phyloP scores from a whole-genome alignment of 2,113 vertebrate genomes.

The Callionymus lyra region DNA sequence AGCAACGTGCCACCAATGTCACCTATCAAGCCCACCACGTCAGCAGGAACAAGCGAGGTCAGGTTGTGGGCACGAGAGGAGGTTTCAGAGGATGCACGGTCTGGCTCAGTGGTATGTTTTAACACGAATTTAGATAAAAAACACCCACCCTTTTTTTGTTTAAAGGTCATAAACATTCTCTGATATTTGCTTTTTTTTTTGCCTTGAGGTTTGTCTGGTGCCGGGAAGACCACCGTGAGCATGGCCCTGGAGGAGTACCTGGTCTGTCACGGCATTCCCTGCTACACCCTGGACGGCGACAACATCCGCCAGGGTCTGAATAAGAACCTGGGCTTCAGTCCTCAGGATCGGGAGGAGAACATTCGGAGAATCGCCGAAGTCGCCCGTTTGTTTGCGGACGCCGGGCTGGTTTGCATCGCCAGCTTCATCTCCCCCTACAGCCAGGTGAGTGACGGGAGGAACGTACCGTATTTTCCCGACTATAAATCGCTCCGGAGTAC shows the following conservation, averaged over 20 bases:
- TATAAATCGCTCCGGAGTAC: too few species aligned
- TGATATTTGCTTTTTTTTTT: neutral
- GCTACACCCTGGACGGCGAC: conserved; percentile 94
- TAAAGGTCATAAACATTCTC: neutral
- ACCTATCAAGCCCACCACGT: conserved; percentile 98
- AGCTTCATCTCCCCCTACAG: conserved; percentile 96
- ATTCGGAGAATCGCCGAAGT: conserved; percentile 95
- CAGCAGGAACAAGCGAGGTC: conserved; percentile 93
- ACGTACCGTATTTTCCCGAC: too few species aligned
- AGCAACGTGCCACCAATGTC: conserved; percentile 94
- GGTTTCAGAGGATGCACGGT: conserved; percentile 96
- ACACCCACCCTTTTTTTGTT: neutral
- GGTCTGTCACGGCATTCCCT: conserved; percentile 94
- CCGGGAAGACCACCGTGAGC: conserved; percentile 95
- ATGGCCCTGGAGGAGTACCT: conserved; percentile 97
- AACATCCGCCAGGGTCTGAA: conserved; percentile 96
- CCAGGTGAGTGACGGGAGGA: conserved; percentile 66
- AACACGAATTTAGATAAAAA: neutral
- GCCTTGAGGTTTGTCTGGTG: conserved; percentile 81
- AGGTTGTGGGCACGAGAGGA: conserved; percentile 91
- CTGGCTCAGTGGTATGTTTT: conserved; percentile 84
- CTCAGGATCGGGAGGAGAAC: conserved; percentile 93
- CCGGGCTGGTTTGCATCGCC: conserved; percentile 90
- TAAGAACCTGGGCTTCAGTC: conserved; percentile 93
- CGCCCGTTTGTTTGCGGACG: conserved; percentile 92